Evolutionary conservation across 2,888 invertebrate species (phyloP), one percentile per base, ranked within the genome.

Genomic region (Poecilus cupreus): DNA sequence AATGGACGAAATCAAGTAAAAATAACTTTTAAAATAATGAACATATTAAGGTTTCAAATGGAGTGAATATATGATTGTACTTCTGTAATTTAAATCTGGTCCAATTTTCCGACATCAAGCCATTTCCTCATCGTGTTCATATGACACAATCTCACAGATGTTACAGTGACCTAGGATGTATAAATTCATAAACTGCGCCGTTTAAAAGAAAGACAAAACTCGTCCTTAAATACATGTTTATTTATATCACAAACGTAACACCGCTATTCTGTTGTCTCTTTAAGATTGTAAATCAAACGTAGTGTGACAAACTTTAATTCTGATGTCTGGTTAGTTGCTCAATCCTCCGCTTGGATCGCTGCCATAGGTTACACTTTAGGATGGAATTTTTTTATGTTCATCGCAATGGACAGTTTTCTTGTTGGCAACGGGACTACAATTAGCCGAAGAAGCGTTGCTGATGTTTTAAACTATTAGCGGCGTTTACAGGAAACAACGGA

Each of bases 311-410:
- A 72, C 37, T 72, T 70, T 72, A 70, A 80, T 54, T 46, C 70
- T 79, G 32, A 37, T 79, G 79, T 79, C 72, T 80, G 72, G 72
- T 64, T 32, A 78, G 74, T 77, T 82, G 80, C 82, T 81, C 70
- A 76, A 78, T 81, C 78, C 75, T 72, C 51, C 64, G 22, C 37
- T 83, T 83, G 83, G 83, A 70, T 43, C 32, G 43, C 20, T 82
- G 83, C 83, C 83, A 83, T 81, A 72, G 46, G 82, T 82, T 83
- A 81, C 80, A 79, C 80, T 83, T 83, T 78, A 81, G 80, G 81
- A 81, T 77, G 80, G 70, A 37, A 68, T 70, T 80, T 80, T 80
- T 64, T 24, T 37, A 49, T 75, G 75, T 75, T 75, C 75, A 51
- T 51, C 49, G 51, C 75, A 51, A 72, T 72, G 72, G 46, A 72